Evolutionary conservation across 1,140 invertebrate species (phyloP), one percentile per base, ranked within the genome.

Genomic region (Tetramorium alpestre): DNA sequence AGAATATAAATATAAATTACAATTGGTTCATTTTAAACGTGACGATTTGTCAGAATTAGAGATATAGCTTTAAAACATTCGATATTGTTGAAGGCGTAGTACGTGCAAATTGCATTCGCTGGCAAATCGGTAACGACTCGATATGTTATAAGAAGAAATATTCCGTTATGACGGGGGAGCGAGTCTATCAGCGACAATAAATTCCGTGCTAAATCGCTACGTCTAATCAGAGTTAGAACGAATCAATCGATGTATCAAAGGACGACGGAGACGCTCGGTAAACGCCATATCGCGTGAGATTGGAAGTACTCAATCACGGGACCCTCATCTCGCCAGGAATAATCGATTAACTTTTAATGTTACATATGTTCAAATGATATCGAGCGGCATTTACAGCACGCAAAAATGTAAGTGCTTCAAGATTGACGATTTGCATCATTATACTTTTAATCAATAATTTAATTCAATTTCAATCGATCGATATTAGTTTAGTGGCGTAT

Each of bases 331-430:
- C 80, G n/a, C 41, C 69, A 60, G 69, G 69, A 84, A 84, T 75
- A 84, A 84, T 84, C 54, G 80, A 84, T 84, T 84, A 84, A 84
- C 41, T 84, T 84, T 84, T 75, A 73, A 49, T 60, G 54, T 84
- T 84, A 84, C 69, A 84, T 49, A 75, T 84, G 80, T 84, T 62
- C 54, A 13, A 47, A 38, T 62, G 69, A 60, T 75, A 84, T 84
- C 80, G 54, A 47, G n/a, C 41, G 25, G 28, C 80, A 44, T 75
- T 84, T 84, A 84, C 80, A 73, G 33, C 54, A 28, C 69, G 80
- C 10, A 18, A 13, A 75, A 84, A 84, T 73, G 56, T 54, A 73
- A 44, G 56, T 56, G 54, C 28, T 60, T 25, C 28, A 41, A 60
- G 80, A 73, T 84, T 49, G 54, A 49, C 80, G 54, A 84, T 60